Percentiles rank a stretch among this genome's conserved stretches.
phyloP scores from a whole-genome alignment of 1,140 invertebrate genomes.

The Brachystomella parvula region DNA sequence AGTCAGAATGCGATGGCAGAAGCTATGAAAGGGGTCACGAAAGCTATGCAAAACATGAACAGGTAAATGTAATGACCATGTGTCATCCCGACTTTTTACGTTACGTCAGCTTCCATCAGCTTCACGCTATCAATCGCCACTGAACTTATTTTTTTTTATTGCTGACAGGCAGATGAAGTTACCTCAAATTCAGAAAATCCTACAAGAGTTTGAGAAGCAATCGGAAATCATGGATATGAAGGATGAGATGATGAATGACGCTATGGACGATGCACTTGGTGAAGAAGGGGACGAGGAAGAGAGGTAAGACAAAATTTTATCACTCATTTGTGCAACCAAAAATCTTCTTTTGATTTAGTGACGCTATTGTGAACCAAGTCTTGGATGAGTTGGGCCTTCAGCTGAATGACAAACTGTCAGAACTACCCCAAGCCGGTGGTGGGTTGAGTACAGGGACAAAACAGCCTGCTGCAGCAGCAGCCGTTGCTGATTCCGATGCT shows the following conservation, averaged over 20 bases:
- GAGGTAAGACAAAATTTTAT: no score
- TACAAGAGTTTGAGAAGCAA: constrained; percentile 99
- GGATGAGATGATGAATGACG: constrained; percentile 99
- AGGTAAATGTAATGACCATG: no score
- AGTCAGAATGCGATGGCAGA: constrained; percentile 99
- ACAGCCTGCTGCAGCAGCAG: constrained; percentile 46
- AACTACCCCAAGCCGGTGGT: constrained; percentile 66
- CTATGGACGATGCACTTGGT: constrained; percentile 98
- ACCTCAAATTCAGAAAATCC: constrained; percentile 97
- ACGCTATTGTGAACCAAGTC: constrained; percentile 85
- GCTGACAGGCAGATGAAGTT: constrained; percentile 81
- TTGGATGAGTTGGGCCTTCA: constrained; percentile 95
- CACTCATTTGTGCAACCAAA: no score
- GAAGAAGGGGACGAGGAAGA: constrained; percentile 98
- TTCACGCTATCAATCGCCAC: no score
- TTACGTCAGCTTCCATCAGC: no score
- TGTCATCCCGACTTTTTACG: no score
- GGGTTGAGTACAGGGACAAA: constrained; percentile 39
- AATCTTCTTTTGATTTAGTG: no score
- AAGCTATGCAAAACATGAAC: constrained; percentile 98
- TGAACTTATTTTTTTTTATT: no score
- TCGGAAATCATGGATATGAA: constrained; percentile 99
- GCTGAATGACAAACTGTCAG: constrained; percentile 77
- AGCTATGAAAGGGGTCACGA: constrained; percentile 98
- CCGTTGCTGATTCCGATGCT: constrained; percentile 77